phyloP scores from a whole-genome alignment of 2,113 vertebrate species.

The Amphiprion percula region DNA sequence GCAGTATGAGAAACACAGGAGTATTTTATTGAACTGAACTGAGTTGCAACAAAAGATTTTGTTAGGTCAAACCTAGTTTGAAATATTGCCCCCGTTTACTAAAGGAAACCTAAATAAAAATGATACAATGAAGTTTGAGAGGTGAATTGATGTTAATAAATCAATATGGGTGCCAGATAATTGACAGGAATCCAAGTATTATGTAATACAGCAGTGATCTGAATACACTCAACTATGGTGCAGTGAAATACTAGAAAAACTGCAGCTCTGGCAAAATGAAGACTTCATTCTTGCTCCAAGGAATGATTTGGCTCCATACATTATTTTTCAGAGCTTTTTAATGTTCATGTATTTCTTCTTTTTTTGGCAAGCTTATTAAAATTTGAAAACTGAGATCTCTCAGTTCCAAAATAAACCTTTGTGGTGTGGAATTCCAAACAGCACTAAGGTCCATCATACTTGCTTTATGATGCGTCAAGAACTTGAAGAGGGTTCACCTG shows the following conservation, averaged over 20 bases:
- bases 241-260: neutral
- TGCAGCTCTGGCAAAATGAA: neutral
- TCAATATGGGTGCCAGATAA: no score
- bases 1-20: no score
- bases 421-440: neutral
- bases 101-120: no score
- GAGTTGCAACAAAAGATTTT: no score
- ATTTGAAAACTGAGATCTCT: neutral
- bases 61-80: no score
- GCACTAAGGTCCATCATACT: neutral
- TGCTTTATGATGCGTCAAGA: neutral
- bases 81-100: no score
- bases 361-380: no score
- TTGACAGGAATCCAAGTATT: no score
- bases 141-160: no score
- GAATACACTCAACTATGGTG: neutral
- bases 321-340: neutral
- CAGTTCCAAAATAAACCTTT: neutral
- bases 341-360: no score
- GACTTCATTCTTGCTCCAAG: neutral
- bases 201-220: neutral
- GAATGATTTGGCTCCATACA: neutral
- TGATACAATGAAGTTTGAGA: no score
- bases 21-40: no score
- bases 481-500: neutral